Conservation (phyloP, 2,888 invertebrate species). For the Melanostoma mellinum region DNA sequence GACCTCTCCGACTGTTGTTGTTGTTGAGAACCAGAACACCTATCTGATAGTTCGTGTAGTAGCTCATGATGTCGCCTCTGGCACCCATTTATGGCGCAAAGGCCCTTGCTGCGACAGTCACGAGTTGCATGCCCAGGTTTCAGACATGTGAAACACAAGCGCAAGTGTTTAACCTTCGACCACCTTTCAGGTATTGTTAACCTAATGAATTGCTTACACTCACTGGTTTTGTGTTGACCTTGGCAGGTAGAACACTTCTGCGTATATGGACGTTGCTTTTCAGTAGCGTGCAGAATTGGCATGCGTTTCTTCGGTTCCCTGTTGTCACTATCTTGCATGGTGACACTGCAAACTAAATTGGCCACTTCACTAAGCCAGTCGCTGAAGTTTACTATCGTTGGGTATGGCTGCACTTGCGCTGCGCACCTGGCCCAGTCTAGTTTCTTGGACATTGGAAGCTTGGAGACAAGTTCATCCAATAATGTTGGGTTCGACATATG, state of each 20-base stretch:
- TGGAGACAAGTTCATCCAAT: constrained; percentile 59
- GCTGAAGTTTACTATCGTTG: constrained; percentile 52
- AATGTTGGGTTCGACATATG: constrained; percentile 64
- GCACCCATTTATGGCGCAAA: not conserved
- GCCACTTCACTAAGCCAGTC: no score
- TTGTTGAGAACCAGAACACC: not conserved
- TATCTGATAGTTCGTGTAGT: constrained; percentile 9
- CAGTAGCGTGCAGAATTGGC: no score
- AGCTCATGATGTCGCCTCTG: constrained; percentile 16
- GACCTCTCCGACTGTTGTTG: not conserved
- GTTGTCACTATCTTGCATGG: no score
- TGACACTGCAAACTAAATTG: no score
- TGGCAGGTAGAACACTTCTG: no score
- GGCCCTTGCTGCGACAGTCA: constrained; percentile 3
- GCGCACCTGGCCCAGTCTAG: constrained; percentile 58
- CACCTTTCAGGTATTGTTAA: no score
- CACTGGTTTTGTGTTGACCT: no score
- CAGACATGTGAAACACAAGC: constrained; percentile 27
- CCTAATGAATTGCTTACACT: no score
- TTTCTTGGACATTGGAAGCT: constrained; percentile 65
- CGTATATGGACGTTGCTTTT: no score
- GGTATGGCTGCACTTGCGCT: constrained; percentile 6
- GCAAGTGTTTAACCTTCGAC: no score
- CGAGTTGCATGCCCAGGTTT: constrained; percentile 12
- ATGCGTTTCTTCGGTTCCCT: no score